Base-by-base conservation (phyloP, 2,888 invertebrate species). In the Zygaena filipendulae region DNA sequence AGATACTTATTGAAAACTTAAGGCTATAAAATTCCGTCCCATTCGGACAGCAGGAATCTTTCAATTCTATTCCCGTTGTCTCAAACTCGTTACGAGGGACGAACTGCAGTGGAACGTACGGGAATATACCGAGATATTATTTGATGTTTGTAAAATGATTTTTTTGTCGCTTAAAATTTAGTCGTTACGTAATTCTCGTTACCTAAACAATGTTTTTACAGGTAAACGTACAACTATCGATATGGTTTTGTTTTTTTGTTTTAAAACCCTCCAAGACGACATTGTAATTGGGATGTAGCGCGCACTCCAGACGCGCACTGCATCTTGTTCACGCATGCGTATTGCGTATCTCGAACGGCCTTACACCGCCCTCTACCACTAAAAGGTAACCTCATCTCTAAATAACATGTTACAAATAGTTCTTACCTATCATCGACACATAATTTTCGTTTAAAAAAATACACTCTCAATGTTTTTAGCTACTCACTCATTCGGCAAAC, bases 381-480 rank as follows among this genome's bases (percentile, higher is more conserved):
- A 59, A 55, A 63, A 62, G 50, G 54, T 42, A 46, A 38, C 44
- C 44, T 56, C 58, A 48, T 47, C 51, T 49, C 61, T 64, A 68
- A 61, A 59, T 66, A 74, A 75, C 71, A 62, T 58, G 54, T 66
- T 71, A 71, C 59, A 61, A 60, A 59, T 59, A 61, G 50, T 45
- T n/a, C n/a, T n/a, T 48, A 42, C 48, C 49, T 54, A 51, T 51
- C 58, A 52, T 62, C 55, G 63, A 59, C 47, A 64, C 45, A 53
- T 59, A 57, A 57, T 61, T 63, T 54, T 47, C 56, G 56, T 70
- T n/a, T 71, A 70, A 58, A 79, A 69, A 77, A 75, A 77, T 71
- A 79, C 72, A 71, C 66, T 57, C 53, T 56, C 56, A n/a, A n/a
- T n/a, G n/a, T n/a, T n/a, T n/a, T 69, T 53, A 61, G 52, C 54